Conservation (phyloP, 2,113 vertebrate genomes). For the Vimba vimba region DNA sequence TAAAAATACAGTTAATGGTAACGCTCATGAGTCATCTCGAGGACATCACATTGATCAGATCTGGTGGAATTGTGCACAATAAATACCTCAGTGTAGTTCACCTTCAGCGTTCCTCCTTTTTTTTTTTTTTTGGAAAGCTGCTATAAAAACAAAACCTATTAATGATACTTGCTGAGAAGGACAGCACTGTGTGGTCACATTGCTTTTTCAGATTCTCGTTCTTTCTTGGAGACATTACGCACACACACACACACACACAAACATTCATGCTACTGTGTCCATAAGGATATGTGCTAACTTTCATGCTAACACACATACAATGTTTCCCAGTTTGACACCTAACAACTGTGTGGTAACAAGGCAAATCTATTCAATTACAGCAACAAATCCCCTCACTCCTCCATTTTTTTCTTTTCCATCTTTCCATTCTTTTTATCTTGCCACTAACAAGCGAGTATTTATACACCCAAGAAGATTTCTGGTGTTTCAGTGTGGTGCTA, state of each 20-base stretch:
- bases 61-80: neutral
- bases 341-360: slow-evolving; percentile 39
- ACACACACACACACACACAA: neutral
- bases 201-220: neutral
- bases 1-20: neutral
- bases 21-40: neutral
- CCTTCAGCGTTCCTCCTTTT: neutral
- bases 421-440: slow-evolving; percentile 48
- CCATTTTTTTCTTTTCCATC: slow-evolving; percentile 4
- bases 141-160: neutral
- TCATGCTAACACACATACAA: neutral
- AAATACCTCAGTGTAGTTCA: neutral
- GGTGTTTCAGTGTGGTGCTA: slow-evolving; percentile 28
- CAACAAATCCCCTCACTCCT: slow-evolving; percentile 21
- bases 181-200: neutral
- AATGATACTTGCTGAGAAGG: slow-evolving; percentile 15
- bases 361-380: slow-evolving; percentile 40
- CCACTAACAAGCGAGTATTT: slow-evolving; percentile 51
- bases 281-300: neutral
- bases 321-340: slow-evolving; percentile 43
- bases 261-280: neutral
- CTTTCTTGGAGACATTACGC: neutral
- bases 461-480: slow-evolving; percentile 29
- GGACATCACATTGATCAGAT: neutral
- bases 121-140: neutral